A percentile compares a stretch with the other conserved stretches of the same genome.
Evolutionary conservation across 1,140 invertebrate genomes (phyloP).

Genomic region (Anagrus nilaparvatae): DNA sequence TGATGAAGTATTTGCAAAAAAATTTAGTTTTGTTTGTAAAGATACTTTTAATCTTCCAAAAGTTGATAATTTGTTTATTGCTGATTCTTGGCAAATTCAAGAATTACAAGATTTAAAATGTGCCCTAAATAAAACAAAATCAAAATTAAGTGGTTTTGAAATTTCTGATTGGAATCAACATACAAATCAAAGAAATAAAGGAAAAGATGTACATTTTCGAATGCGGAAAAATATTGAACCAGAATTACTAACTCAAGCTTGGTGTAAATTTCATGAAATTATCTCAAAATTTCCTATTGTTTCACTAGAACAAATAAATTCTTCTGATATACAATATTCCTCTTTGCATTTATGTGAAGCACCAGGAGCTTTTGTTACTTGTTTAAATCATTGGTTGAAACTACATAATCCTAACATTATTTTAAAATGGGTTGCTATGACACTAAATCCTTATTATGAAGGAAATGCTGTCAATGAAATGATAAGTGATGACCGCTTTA

Average conservation of each 20-base stretch:
- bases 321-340: conserved; percentile 43
- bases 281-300: conserved; percentile 55
- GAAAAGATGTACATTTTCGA: conserved; percentile 53
- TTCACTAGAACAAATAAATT: conserved; percentile 33
- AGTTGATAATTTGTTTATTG: conserved; percentile 26
- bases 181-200: conserved; percentile 61
- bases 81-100: conserved; percentile 31
- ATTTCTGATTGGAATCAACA: conserved; percentile 72
- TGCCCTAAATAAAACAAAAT: conserved; percentile 67
- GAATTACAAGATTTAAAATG: conserved; percentile 55
- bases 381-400: conserved; percentile 78
- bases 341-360: conserved; percentile 88
- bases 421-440: conserved; percentile 79
- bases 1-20: conserved; percentile 14
- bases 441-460: conserved; percentile 88
- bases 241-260: conserved; percentile 79
- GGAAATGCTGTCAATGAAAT: conserved; percentile 61
- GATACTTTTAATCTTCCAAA: conserved; percentile 22
- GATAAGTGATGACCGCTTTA: conserved; percentile 80
- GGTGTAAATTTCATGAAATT: conserved; percentile 88
- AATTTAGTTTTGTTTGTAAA: conserved; percentile 8
- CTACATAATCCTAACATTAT: conserved; percentile 44
- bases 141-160: conserved; percentile 63
- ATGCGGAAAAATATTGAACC: conserved; percentile 52
- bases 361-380: conserved; percentile 84